A percentile compares a stretch with the other conserved stretches of the same genome.
phyloP scores from a whole-genome alignment of 2,888 invertebrate genomes.

The Sturmia bella region DNA sequence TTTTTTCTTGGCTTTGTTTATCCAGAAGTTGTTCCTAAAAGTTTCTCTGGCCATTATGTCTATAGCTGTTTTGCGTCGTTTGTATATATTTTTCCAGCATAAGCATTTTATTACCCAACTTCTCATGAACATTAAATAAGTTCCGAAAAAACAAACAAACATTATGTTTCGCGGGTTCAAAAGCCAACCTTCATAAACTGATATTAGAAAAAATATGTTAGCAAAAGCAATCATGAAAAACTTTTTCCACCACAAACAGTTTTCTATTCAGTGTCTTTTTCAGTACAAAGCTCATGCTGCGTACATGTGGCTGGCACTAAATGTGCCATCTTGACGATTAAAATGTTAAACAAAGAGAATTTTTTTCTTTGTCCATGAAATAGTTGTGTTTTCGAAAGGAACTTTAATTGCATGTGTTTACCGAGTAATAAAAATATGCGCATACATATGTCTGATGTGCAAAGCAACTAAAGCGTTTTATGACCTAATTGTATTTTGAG shows the following conservation, averaged over 20 bases:
- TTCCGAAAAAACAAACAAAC: not conserved
- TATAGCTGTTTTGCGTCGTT: too few relatives aligned
- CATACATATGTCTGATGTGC: too few relatives aligned
- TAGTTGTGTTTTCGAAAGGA: too few relatives aligned
- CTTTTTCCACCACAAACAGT: not conserved
- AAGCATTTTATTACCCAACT: too few relatives aligned
- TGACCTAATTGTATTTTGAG: too few relatives aligned
- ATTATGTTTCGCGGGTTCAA: conserved; percentile 20
- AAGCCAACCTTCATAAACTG: conserved; percentile 53
- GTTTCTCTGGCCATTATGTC: too few relatives aligned
- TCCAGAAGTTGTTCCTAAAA: too few relatives aligned
- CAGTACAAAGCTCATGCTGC: conserved; percentile 25
- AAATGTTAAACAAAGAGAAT: not conserved
- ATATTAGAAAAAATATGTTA: conserved; percentile 1
- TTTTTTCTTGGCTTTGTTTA: too few relatives aligned
- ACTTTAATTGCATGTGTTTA: conserved; percentile 19
- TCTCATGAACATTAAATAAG: too few relatives aligned
- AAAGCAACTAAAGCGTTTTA: too few relatives aligned
- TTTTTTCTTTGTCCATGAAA: not conserved
- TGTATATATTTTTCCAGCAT: too few relatives aligned
- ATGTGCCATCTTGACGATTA: conserved; percentile 14
- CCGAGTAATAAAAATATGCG: not conserved
- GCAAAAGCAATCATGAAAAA: not conserved
- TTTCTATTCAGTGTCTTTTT: not conserved
- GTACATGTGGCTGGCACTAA: conserved; percentile 7